Evolutionary conservation across 2,113 vertebrate species (phyloP).

Genomic region (Phoenicopterus ruber): DNA sequence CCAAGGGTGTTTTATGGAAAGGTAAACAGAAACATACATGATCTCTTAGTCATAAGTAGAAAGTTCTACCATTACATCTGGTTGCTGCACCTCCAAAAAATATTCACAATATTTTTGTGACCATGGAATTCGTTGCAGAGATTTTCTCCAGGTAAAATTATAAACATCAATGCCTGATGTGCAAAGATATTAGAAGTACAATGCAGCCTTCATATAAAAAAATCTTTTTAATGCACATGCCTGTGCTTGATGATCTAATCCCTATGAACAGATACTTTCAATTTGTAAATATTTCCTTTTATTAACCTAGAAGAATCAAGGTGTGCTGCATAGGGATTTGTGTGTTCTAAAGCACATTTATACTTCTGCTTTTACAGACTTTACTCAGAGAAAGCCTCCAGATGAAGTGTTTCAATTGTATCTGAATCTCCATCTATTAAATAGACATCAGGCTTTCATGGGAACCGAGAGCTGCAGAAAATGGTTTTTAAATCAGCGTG

Average conservation of each 20-base stretch:
- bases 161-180: neutral
- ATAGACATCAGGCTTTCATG: conserved; percentile 21
- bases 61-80: neutral
- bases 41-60: neutral
- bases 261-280: neutral
- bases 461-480: conserved; percentile 51
- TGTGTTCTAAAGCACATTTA: neutral
- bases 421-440: neutral
- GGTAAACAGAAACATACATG: neutral
- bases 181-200: neutral
- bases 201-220: neutral
- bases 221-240: neutral
- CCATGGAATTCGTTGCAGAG: neutral
- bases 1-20: neutral
- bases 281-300: neutral
- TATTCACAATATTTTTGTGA: neutral
- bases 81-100: neutral
- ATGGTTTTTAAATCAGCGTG: conserved; percentile 60
- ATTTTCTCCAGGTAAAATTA: neutral
- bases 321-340: neutral
- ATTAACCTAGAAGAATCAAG: neutral
- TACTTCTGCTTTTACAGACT: neutral
- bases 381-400: neutral
- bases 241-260: neutral
- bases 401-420: neutral